Evolutionary conservation across 2,797 vertebrate species (phyloP).

Genomic region (Pteropus rufus): DNA sequence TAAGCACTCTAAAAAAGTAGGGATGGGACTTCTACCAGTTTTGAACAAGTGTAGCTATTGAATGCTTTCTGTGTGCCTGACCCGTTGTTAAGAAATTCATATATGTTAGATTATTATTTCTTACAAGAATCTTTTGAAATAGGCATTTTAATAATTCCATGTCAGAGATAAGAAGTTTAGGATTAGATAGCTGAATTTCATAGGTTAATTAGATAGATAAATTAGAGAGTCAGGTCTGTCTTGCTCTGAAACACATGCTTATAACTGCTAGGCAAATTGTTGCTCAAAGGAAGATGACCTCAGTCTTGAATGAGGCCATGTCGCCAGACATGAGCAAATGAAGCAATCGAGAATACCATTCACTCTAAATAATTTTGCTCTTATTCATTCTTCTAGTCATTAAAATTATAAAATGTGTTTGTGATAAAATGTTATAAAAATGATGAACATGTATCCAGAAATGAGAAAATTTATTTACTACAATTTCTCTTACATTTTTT

Average conservation of each 20-base stretch:
- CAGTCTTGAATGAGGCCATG: not conserved
- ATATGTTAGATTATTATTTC: not conserved
- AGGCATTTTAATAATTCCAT: not conserved
- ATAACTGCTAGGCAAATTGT: not conserved
- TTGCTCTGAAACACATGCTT: not conserved
- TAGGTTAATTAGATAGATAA: not conserved
- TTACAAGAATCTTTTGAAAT: slow-evolving; percentile 9
- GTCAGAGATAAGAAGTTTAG: not conserved
- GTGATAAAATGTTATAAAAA: not conserved
- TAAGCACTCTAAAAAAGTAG: not conserved
- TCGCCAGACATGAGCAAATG: not conserved
- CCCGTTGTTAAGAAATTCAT: not conserved
- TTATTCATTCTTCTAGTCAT: not conserved
- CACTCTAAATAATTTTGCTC: not conserved
- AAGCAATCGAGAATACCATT: not conserved
- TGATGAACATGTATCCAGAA: not conserved
- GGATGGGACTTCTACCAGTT: not conserved
- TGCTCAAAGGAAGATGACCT: not conserved
- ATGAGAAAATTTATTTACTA: not conserved
- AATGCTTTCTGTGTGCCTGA: not conserved
- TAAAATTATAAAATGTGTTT: not conserved
- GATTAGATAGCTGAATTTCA: not conserved
- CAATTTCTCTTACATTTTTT: not conserved
- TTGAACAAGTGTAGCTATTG: not conserved
- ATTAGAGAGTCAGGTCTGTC: not conserved